Conservation (phyloP, 2,888 invertebrate species). For the Leptodirus hochenwartii region DNA sequence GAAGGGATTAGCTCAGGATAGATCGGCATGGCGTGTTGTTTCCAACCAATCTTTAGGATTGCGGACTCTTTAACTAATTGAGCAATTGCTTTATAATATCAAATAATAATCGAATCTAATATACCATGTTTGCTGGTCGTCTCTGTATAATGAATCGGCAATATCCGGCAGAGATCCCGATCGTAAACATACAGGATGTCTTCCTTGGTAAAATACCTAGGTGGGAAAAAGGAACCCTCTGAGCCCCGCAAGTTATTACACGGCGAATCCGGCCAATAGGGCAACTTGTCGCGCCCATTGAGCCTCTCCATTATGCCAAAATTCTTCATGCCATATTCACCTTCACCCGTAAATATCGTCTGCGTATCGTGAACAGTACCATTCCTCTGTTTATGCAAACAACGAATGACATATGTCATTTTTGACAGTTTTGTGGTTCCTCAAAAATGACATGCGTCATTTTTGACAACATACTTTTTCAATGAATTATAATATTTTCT, state of each 20-base stretch:
- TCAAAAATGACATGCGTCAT: no score
- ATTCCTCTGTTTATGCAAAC: constrained; percentile 45
- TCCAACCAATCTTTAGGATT: no score
- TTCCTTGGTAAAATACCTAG: constrained; percentile 41
- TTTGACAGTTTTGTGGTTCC: no score
- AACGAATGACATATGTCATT: neutral
- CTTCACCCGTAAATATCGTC: constrained; percentile 63
- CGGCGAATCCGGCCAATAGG: constrained; percentile 56
- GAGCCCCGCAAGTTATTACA: constrained; percentile 55
- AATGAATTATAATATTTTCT: no score
- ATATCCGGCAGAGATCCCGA: constrained; percentile 67
- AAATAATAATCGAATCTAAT: constrained; percentile 11
- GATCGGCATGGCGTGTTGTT: no score
- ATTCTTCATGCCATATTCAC: constrained; percentile 51
- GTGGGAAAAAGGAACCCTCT: constrained; percentile 74
- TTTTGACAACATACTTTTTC: no score
- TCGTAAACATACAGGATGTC: constrained; percentile 64
- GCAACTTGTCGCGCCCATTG: constrained; percentile 57
- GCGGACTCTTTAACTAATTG: no score
- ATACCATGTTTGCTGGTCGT: constrained; percentile 52
- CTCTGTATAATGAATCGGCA: constrained; percentile 54
- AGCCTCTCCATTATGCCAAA: constrained; percentile 61
- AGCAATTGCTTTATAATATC: neutral
- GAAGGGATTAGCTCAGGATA: no score
- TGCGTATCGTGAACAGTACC: constrained; percentile 65